Conservation (phyloP, 2,888 invertebrate species). For the Platycheirus rosarum region DNA sequence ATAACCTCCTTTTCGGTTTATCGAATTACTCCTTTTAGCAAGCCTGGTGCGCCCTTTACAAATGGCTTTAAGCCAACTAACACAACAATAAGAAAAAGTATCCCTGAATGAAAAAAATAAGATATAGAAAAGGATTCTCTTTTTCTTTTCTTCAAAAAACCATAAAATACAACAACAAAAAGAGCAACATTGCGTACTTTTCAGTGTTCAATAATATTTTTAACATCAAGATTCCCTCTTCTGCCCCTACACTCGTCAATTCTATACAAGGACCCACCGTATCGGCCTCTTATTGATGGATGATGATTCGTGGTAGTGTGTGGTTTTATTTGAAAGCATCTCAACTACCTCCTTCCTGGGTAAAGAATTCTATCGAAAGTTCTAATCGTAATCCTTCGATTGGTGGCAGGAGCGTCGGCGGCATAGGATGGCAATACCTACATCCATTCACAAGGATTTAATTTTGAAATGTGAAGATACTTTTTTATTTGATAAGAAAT, state of each 20-base stretch:
- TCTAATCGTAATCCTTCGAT: conserved; percentile 20
- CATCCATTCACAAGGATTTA: conserved; percentile 20
- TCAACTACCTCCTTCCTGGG: conserved; percentile 12
- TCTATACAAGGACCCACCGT: neutral
- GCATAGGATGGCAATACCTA: neutral
- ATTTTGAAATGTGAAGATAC: conserved; percentile 43
- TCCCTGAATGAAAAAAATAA: conserved; percentile 14
- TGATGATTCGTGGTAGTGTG: conserved; percentile 13
- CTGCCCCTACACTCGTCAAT: conserved; percentile 1
- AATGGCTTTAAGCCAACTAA: conserved; percentile 54
- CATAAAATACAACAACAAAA: conserved; percentile 34
- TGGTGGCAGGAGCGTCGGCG: neutral
- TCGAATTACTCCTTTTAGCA: conserved; percentile 45
- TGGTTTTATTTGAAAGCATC: conserved; percentile 14
- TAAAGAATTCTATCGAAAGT: conserved; percentile 7
- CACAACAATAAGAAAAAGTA: conserved; percentile 1
- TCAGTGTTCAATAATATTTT: conserved; percentile 60
- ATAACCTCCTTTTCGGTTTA: conserved; percentile 69
- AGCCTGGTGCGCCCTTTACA: conserved; percentile 39
- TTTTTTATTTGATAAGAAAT: conserved; percentile 15
- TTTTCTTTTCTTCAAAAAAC: conserved; percentile 50
- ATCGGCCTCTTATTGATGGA: conserved; percentile 30
- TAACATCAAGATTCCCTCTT: conserved; percentile 32
- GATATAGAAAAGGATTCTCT: conserved; percentile 44
- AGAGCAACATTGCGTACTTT: conserved; percentile 4